These are phyloP conservation scores for Leucoraja ocellata DNA, from an alignment of 2,797 vertebrate species.

Conservation along the genomic window DNA sequence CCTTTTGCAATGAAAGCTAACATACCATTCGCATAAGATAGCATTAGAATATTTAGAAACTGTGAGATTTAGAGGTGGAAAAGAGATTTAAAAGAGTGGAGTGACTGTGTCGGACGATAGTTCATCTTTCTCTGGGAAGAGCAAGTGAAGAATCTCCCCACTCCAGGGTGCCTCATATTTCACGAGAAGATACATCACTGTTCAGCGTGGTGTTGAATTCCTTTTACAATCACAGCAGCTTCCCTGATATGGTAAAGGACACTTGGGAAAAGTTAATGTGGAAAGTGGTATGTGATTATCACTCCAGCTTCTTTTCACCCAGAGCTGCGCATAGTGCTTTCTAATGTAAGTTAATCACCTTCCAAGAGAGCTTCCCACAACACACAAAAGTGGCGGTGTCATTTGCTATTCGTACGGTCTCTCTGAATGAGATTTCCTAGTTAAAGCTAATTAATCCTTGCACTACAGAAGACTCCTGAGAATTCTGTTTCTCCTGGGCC, in stretches of 20 bases:
- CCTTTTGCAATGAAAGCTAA: too few species aligned
- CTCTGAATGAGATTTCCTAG: constrained; percentile 2
- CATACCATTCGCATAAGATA: too few species aligned
- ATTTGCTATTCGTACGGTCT: background rate
- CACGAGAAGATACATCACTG: background rate
- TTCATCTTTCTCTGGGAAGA: too few species aligned
- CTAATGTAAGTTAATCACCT: constrained; percentile 33
- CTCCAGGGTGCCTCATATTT: background rate
- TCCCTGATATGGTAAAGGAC: background rate
- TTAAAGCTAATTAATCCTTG: constrained; percentile 17
- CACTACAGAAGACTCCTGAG: background rate
- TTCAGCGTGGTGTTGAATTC: constrained; percentile 4
- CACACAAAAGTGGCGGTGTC: background rate
- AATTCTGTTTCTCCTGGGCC: background rate
- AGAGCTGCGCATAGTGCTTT: background rate
- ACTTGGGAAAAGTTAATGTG: constrained; percentile 15
- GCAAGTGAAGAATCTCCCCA: too few species aligned
- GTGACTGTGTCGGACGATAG: too few species aligned
- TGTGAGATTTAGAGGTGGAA: too few species aligned
- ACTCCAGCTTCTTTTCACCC: constrained; percentile 12
- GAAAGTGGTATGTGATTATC: constrained; percentile 33
- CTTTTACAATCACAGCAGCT: background rate
- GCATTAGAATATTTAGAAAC: too few species aligned
- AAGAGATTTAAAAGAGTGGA: too few species aligned
- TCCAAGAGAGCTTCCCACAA: constrained; percentile 21